Base-by-base conservation (phyloP, 1,140 invertebrate genomes). In the Trichogramma pretiosum region DNA sequence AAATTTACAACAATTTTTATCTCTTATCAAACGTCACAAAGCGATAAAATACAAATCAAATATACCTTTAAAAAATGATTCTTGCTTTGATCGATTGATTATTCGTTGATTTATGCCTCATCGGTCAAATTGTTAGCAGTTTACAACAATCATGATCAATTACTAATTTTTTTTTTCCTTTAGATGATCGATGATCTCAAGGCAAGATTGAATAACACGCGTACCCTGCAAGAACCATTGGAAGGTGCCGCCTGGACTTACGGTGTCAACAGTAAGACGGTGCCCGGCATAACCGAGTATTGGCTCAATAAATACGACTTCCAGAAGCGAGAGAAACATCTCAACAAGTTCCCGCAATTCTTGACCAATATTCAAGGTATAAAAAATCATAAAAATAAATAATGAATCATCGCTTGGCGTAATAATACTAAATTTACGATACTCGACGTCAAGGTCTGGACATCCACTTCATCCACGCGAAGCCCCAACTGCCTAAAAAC, bases 291-390 rank as follows among this genome's bases (percentile, higher is more conserved):
- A 5, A 56, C 84, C 2, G 64, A 81, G 0, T 79, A 85, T 60
- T 91, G 87, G 87, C 67, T 66, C 21, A 79, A 74, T 8, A 75
- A 84, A 34, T 92, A 87, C 57, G 74, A 85, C 40, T 88, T 86
- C 78, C 63, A 60, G 16, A 61, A 82, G 46, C 67, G 84, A 21
- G 79, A 84, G 58, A 65, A 64, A 4, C 71, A 74, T 28, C 60
- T 92, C 2, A 93, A 90, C 56, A 68, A 76, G 37, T 84, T 78
- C 55, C 77, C 84, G 0, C 85, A 89, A 36, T 90, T 77, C 56
- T 78, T 74, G 26, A 81, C 82, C 0, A 77, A 81, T 37, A 70
- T 85, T 55, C 77, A 72, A 70, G 76, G 58, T 83, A 39, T 11
- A 35, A n/a, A 35, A n/a, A 14, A 7, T 18, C 17, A 8, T 7